Base-by-base conservation (phyloP, 92 coral and sea anemone species). In the Porites cylindrica region DNA sequence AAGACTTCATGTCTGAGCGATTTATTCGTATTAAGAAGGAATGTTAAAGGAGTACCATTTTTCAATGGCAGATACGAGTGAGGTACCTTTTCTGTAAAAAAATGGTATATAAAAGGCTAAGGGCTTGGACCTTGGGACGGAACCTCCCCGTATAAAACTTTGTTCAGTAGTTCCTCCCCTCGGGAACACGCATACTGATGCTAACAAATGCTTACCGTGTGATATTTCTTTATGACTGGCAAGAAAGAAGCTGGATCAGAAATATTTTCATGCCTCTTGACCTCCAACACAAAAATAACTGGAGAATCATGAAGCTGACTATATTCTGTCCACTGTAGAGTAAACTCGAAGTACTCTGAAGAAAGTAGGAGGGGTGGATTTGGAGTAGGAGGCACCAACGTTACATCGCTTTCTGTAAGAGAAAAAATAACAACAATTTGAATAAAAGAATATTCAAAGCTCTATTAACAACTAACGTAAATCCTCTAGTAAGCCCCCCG, bases 321-420 rank as follows among this genome's bases (percentile, higher is more conserved):
- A 70, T 85, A 80, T 11, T 85, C 71, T 10, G 72, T 50, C 95
- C 95, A 92, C 50, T 59, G 83, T 47, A 92, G 88, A 5, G 91
- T 89, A 32, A 92, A 83, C 11, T 67, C 74, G 11, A 60, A 84
- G 80, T 85, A 90, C 4, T 84, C 74, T 3, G 85, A 65, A 5
- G 81, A 82, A 1, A 82, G 60, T 23, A 89, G 76, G 0, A 53
- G 62, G 32, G 95, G 95, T 8, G 83, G 65, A 68, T 75, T 80
- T 38, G 95, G 95, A 3, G 72, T 72, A 5, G 91, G 80, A 0
- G 88, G 91, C 5, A 24, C 81, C 93, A 72, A 85, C 86, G 80
- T 93, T 43, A 64, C 52, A 66, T 64, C 63, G 52, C 26, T 75
- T 10, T 24, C 76, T 67, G 72, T 67, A 24, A 67, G 1, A 56